phyloP scores from a whole-genome alignment of 2,113 vertebrate genomes.

The Neotoma lepida region DNA sequence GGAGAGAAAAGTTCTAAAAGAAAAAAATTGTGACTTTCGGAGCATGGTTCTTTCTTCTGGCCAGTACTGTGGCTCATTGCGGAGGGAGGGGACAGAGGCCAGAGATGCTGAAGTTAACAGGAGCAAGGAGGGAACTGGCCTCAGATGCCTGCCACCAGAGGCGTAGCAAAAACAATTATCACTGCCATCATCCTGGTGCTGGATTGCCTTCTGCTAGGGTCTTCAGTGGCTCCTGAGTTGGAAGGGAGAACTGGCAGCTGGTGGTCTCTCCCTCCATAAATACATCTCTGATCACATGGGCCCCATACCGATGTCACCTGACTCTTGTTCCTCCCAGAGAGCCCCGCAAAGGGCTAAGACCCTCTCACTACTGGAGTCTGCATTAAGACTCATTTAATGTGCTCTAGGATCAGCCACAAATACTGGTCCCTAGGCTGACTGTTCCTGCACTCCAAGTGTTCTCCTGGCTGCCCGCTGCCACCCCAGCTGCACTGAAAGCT shows the following conservation, averaged over 20 bases:
- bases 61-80: background rate
- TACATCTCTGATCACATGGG: background rate
- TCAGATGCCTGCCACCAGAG: background rate
- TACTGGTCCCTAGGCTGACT: background rate
- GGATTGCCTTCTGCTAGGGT: background rate
- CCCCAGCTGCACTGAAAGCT: background rate
- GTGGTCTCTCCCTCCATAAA: background rate
- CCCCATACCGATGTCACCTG: background rate
- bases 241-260: background rate
- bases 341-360: background rate
- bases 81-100: background rate
- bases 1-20: conserved; percentile 54
- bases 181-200: fast-evolving
- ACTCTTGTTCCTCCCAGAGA: background rate
- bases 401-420: background rate
- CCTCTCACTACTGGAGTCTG: background rate
- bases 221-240: background rate
- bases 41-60: background rate
- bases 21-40: conserved; percentile 53
- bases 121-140: background rate
- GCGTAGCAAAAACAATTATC: background rate
- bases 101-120: background rate
- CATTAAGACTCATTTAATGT: background rate
- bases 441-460: background rate
- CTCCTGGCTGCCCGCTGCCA: background rate